A percentile compares a stretch with the other conserved stretches of the same genome.
Conservation (phyloP, 1,140 invertebrate genomes). For the Ephestia elutella region DNA sequence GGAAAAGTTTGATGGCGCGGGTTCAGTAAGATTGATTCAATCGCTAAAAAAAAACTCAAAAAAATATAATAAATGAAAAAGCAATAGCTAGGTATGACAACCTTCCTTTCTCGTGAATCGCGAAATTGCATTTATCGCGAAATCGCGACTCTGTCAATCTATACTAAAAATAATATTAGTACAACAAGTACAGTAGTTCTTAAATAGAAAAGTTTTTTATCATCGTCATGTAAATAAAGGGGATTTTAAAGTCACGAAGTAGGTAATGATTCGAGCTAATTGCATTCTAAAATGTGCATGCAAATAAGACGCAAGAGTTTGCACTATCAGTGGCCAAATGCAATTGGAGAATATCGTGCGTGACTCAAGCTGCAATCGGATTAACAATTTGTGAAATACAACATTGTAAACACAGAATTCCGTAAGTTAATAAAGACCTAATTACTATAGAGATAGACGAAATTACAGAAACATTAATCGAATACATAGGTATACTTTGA, state of each 20-base stretch:
- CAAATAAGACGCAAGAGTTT: background rate
- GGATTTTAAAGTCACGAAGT: background rate
- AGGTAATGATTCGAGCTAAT: background rate
- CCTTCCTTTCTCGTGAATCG: too few relatives aligned
- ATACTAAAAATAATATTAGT: background rate
- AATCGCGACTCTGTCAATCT: too few relatives aligned
- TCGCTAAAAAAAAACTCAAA: too few relatives aligned
- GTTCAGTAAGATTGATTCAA: too few relatives aligned
- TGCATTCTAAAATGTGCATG: background rate
- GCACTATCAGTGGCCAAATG: background rate
- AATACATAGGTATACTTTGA: background rate
- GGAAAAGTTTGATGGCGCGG: too few relatives aligned
- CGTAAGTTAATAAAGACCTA: background rate
- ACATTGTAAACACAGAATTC: background rate
- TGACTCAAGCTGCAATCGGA: too few relatives aligned
- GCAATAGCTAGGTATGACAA: too few relatives aligned
- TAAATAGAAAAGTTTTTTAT: too few relatives aligned
- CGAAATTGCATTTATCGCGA: too few relatives aligned
- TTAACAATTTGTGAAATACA: background rate
- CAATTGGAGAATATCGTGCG: background rate
- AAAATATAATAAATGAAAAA: too few relatives aligned
- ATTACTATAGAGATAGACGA: background rate
- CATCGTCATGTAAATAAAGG: background rate
- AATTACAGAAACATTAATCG: background rate
- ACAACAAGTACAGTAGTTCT: too few relatives aligned